Base-by-base conservation (phyloP, 2,888 invertebrate genomes). In the Prosopocoilus inquinatus region DNA sequence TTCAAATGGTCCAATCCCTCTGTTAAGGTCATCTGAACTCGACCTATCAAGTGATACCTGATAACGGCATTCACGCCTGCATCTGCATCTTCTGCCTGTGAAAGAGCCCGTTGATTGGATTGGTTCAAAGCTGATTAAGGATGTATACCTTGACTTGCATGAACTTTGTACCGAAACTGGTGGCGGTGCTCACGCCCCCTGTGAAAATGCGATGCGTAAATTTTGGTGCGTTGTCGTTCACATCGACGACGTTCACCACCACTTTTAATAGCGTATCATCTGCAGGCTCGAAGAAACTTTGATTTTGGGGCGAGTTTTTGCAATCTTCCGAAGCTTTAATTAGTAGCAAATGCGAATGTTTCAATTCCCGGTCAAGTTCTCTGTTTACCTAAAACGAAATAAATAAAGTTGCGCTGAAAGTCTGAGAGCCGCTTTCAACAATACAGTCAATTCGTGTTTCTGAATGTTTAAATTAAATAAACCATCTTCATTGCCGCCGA, bases 131-230 rank as follows among this genome's bases (percentile, higher is more conserved):
- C 1, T 47, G n/a, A 9, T 12, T 16, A 4, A 15, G 15, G 9
- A 34, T 2, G 57, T 60, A 72, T 76, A 89, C 92, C 81, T 90
- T 88, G 0, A 94, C 82, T 61, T 85, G 82, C 90, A 94, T 91
- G 70, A 94, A 91, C 67, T 88, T 87, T 0, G 89, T 87, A 0
- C 94, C 96, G 74, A 95, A 96, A 73, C 93, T 90, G 0, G 94
- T 92, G 61, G 91, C 93, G 0, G 96, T 95, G 9, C 96, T 94
- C 1, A 97, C 91, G 1, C 96, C 96, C 0, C 96, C 95, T 0
- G 96, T 96, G 71, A 96, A 94, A 58, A 94, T 84, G 62, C 85
- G 83, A 57, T 86, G 88, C 2, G 84, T 78, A 71, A 96, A 96
- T 67, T 81, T 82, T 0, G 97, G 96, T 0, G 91, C 82, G 75